Evolutionary conservation across 2,888 invertebrate species (phyloP).

Genomic region (Sphaerophoria rueppellii): DNA sequence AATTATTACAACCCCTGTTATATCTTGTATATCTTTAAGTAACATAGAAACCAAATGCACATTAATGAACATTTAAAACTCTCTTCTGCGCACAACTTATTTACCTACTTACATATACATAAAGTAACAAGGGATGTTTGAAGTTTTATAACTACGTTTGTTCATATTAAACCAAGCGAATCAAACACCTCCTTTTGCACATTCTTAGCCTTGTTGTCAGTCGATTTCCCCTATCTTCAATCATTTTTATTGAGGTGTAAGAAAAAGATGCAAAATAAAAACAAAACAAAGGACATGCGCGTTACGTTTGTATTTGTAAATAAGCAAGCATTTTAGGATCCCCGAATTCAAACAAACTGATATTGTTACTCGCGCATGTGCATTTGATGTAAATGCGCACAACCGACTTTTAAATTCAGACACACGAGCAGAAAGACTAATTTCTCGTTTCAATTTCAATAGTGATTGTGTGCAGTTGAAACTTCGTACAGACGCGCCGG

Average conservation of each 20-base stretch:
- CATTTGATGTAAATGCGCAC: slow-evolving; percentile 58
- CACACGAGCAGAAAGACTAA: slow-evolving; percentile 3
- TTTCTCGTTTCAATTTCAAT: neutral
- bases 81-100: too few relatives aligned
- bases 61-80: too few relatives aligned
- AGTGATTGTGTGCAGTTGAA: slow-evolving; percentile 19
- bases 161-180: neutral
- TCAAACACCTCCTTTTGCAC: neutral
- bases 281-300: slow-evolving; percentile 48
- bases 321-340: slow-evolving; percentile 27
- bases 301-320: slow-evolving; percentile 1
- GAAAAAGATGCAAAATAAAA: neutral
- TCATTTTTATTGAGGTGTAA: too few relatives aligned
- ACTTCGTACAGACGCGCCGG: slow-evolving; percentile 6
- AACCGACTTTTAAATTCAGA: slow-evolving; percentile 5
- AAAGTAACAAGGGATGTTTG: slow-evolving; percentile 10
- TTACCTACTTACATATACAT: too few relatives aligned
- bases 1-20: too few relatives aligned
- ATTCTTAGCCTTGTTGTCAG: too few relatives aligned
- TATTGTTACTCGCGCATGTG: slow-evolving; percentile 47
- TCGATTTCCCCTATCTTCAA: neutral
- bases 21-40: too few relatives aligned
- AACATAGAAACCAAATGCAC: too few relatives aligned
- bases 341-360: neutral
- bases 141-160: neutral